phyloP scores from a whole-genome alignment of 2,113 vertebrate species.

The Reinhardtius hippoglossoides region DNA sequence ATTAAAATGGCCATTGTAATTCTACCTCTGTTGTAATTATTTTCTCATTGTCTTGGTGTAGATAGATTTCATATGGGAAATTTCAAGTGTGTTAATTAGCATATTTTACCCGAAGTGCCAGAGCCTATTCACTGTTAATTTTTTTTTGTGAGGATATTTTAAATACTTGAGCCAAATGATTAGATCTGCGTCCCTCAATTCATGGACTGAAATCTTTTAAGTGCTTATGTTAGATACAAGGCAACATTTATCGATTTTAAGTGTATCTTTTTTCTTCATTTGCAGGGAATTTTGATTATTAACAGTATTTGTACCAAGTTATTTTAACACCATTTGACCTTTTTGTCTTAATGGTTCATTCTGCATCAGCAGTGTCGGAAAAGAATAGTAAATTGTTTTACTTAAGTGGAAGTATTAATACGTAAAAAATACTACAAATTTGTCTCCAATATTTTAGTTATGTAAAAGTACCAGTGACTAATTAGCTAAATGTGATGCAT shows the following conservation, averaged over 20 bases:
- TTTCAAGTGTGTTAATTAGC: constrained; percentile 84
- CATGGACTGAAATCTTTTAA: constrained; percentile 41
- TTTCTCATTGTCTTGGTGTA: constrained; percentile 86
- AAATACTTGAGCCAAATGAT: constrained; percentile 75
- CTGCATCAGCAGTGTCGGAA: not conserved
- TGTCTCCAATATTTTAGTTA: no score
- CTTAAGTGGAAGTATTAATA: not conserved
- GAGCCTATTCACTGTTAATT: constrained; percentile 66
- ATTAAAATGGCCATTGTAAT: constrained; percentile 88
- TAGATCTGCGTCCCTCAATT: constrained; percentile 72
- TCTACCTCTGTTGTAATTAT: constrained; percentile 88
- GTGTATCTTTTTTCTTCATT: constrained; percentile 21
- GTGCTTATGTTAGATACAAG: constrained; percentile 45
- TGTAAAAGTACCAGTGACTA: no score
- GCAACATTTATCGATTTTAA: constrained; percentile 48
- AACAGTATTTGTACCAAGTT: not conserved
- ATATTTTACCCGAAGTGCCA: constrained; percentile 79
- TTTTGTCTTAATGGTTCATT: constrained; percentile 14
- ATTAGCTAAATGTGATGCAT: no score
- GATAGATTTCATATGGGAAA: constrained; percentile 85
- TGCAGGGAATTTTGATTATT: constrained; percentile 8
- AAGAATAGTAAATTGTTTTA: not conserved
- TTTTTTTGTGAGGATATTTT: constrained; percentile 72
- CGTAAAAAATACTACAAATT: not conserved
- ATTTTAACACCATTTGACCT: constrained; percentile 43